phyloP scores from a whole-genome alignment of 2,797 vertebrate genomes.

The Hemibagrus guttatus region DNA sequence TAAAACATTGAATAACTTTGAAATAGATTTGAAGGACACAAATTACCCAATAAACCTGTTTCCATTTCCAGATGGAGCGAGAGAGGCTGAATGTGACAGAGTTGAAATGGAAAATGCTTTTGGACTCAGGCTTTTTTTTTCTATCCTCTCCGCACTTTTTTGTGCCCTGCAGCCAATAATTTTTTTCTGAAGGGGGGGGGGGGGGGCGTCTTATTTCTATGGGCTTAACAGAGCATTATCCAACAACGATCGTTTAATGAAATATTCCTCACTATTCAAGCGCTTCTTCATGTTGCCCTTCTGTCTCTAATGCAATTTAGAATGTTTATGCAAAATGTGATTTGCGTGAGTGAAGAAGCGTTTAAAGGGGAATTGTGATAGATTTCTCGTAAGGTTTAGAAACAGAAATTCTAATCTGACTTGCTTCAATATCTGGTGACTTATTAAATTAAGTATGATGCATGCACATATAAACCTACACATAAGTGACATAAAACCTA shows the following conservation, averaged over 20 bases:
- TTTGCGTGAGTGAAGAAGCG: background rate
- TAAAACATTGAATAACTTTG: conserved; percentile 99
- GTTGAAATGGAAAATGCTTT: conserved; percentile 90
- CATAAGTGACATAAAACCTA: background rate
- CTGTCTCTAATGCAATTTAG: background rate
- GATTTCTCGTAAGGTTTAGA: background rate
- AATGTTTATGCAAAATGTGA: conserved; percentile 12
- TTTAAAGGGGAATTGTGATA: background rate
- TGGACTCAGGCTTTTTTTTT: conserved; percentile 87
- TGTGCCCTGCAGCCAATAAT: conserved; percentile 38
- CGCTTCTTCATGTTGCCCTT: conserved; percentile 2
- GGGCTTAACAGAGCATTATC: conserved; percentile 18
- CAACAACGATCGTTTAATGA: conserved; percentile 24
- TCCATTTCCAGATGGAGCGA: conserved; percentile 72
- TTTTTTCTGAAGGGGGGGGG: conserved; percentile 52
- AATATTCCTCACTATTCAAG: conserved; percentile 34
- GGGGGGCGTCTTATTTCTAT: conserved; percentile 37
- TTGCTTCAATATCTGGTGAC: background rate
- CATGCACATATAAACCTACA: background rate
- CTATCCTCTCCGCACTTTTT: conserved; percentile 42
- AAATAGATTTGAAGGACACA: conserved; percentile 93
- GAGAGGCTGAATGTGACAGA: conserved; percentile 80
- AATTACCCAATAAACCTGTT: conserved; percentile 80
- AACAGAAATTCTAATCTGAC: background rate
- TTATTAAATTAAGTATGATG: background rate